Evolutionary conservation across 1,140 invertebrate genomes (phyloP).

Genomic region (Zaprionus africanus): DNA sequence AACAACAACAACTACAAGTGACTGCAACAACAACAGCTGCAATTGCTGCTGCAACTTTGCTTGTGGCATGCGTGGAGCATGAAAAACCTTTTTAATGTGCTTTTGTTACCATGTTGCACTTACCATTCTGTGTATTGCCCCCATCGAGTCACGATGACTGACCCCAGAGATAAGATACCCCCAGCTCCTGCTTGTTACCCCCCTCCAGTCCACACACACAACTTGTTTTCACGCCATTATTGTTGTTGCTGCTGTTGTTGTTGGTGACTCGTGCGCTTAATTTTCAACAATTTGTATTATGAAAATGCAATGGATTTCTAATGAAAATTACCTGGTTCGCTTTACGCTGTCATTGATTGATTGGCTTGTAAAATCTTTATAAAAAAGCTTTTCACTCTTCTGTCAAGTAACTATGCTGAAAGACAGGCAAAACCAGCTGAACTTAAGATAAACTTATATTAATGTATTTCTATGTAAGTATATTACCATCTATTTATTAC

Average conservation of each 20-base stretch:
- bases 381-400: slow-evolving; percentile 66
- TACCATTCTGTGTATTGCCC: slow-evolving; percentile 28
- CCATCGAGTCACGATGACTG: slow-evolving; percentile 58
- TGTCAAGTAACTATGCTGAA: slow-evolving; percentile 37
- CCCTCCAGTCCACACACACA: slow-evolving; percentile 9
- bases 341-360: slow-evolving; percentile 73
- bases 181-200: background rate
- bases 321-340: slow-evolving; percentile 51
- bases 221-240: slow-evolving; percentile 72
- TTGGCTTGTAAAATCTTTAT: slow-evolving; percentile 55
- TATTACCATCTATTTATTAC: background rate
- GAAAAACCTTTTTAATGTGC: slow-evolving; percentile 75
- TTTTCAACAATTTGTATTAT: slow-evolving; percentile 79
- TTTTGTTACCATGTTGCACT: slow-evolving; percentile 44
- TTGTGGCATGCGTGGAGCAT: slow-evolving; percentile 69
- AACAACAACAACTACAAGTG: slow-evolving; percentile 2
- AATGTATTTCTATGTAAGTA: background rate
- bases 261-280: slow-evolving; percentile 79
- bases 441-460: background rate
- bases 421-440: background rate
- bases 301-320: slow-evolving; percentile 77
- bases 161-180: slow-evolving; percentile 38
- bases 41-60: slow-evolving; percentile 51
- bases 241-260: slow-evolving; percentile 32
- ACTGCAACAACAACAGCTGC: background rate